Conservation (phyloP, 2,797 vertebrate genomes). For the Ctenosaura bakeri region DNA sequence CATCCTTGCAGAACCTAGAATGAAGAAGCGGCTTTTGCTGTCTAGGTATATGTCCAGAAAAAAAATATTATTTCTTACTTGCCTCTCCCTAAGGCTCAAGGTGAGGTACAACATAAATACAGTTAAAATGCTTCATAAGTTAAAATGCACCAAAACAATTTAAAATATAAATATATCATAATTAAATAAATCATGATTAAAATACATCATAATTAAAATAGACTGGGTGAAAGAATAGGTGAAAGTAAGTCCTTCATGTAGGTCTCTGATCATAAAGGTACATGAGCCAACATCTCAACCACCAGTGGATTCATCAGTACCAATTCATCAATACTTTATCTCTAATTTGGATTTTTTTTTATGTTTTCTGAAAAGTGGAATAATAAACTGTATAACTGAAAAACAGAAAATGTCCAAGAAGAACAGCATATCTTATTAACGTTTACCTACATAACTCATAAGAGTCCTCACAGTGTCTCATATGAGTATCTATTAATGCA, state of each 20-base stretch:
- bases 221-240: not conserved
- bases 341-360: not conserved
- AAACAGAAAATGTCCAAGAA: not conserved
- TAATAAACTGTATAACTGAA: not conserved
- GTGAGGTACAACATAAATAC: too few species aligned
- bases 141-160: too few species aligned
- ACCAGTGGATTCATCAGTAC: not conserved
- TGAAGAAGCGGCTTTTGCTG: too few species aligned
- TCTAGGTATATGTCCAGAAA: too few species aligned
- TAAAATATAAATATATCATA: too few species aligned
- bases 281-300: not conserved
- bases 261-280: not conserved
- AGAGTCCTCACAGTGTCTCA: not conserved
- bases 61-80: too few species aligned
- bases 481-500: not conserved
- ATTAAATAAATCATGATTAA: too few species aligned
- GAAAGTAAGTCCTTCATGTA: not conserved
- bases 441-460: not conserved
- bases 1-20: too few species aligned
- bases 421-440: not conserved
- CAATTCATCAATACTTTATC: not conserved
- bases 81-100: too few species aligned
- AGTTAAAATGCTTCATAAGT: too few species aligned
- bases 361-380: not conserved
- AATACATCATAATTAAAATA: too few species aligned